Evolutionary conservation across 35 echinoderm and acorn worm genomes (phyloP).

Genomic region (Hemicentrotus pulcherrimus): DNA sequence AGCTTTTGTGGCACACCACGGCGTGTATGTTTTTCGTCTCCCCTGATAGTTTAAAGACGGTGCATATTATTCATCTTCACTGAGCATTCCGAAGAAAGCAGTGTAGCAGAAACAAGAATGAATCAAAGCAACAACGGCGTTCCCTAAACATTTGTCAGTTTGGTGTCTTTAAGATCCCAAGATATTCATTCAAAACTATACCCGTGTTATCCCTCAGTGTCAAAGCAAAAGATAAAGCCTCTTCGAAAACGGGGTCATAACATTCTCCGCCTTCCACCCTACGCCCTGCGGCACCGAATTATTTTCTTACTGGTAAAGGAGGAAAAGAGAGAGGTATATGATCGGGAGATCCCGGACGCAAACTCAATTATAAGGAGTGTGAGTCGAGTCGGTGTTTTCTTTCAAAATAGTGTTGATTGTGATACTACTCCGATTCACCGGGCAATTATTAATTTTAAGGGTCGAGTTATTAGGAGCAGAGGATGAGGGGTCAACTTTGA

Average conservation of each 20-base stretch:
- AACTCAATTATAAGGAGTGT: constrained; percentile 35
- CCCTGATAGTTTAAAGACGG: no score
- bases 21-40: no score
- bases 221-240: background rate
- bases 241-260: constrained; percentile 3
- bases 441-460: background rate
- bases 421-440: background rate
- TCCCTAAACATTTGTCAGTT: background rate
- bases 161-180: background rate
- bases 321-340: background rate
- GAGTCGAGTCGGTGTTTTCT: constrained; percentile 8
- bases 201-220: background rate
- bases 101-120: background rate
- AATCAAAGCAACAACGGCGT: background rate
- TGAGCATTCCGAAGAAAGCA: no score
- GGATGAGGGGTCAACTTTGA: background rate
- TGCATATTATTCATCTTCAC: no score
- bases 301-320: background rate
- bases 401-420: constrained; percentile 40
- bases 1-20: no score
- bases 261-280: background rate
- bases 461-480: background rate
- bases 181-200: background rate
- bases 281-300: background rate
- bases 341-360: background rate